These are phyloP conservation scores for Serranus cabrilla DNA, from an alignment of 2,797 vertebrate genomes.

Conservation along the genomic window DNA sequence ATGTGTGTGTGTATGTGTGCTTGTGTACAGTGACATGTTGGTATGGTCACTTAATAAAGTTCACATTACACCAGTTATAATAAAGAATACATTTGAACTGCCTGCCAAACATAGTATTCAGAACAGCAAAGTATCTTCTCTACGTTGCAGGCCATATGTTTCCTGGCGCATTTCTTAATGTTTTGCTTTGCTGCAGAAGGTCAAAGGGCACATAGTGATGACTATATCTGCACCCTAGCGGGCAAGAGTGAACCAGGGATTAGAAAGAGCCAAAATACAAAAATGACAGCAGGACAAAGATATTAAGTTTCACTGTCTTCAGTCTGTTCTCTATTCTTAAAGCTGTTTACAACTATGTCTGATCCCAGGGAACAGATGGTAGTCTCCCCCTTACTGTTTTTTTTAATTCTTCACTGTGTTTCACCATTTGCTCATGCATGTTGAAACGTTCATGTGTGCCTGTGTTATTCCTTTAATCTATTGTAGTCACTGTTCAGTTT, in stretches of 20 bases:
- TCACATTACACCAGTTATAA: background rate
- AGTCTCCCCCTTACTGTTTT: constrained; percentile 21
- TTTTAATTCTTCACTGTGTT: constrained; percentile 26
- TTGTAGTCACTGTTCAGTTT: background rate
- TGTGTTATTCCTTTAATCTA: constrained; percentile 13
- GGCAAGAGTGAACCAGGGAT: constrained; percentile 34
- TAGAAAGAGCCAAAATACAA: constrained; percentile 45
- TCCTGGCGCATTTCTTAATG: accelerated
- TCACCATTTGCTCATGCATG: constrained; percentile 48
- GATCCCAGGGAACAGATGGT: constrained; percentile 79
- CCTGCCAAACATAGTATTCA: background rate
- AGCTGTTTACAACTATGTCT: constrained; percentile 76
- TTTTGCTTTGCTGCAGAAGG: constrained; percentile 29
- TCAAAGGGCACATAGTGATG: constrained; percentile 47
- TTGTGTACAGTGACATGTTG: too few relatives aligned
- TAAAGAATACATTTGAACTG: background rate
- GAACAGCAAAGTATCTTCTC: background rate
- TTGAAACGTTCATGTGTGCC: constrained; percentile 34
- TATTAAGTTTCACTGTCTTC: constrained; percentile 67
- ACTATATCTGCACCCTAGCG: background rate
- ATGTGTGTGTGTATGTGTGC: too few relatives aligned
- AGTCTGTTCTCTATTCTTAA: constrained; percentile 77
- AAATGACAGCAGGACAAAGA: constrained; percentile 68
- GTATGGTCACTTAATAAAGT: background rate
- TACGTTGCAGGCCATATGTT: background rate